Conservation (phyloP, 92 coral and sea anemone species). For the Muricea muricata region DNA sequence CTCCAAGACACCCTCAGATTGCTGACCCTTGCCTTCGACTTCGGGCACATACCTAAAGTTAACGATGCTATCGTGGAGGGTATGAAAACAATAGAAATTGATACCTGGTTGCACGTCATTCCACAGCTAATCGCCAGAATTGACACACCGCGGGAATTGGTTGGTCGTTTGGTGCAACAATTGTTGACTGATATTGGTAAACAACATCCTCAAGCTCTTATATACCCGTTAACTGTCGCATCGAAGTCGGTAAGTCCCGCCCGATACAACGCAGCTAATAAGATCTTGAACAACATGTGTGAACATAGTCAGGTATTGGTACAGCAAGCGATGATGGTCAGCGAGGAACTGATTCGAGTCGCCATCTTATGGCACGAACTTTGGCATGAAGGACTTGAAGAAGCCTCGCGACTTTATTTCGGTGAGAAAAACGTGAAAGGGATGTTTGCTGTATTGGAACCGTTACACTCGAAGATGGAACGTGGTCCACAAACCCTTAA, state of each 20-base stretch:
- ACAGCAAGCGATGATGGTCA: conserved; percentile 97
- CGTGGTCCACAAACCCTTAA: conserved; percentile 98
- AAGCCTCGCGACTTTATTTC: conserved; percentile 94
- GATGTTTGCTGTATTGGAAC: conserved; percentile 93
- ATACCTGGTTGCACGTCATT: conserved; percentile 94
- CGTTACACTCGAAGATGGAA: conserved; percentile 97
- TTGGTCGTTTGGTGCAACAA: conserved; percentile 92
- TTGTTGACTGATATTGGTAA: conserved; percentile 94
- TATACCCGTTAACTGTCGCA: conserved; percentile 96
- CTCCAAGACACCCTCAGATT: conserved; percentile 96
- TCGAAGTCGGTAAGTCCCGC: conserved; percentile 99
- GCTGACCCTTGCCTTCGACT: conserved; percentile 95
- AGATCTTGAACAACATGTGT: conserved; percentile 99
- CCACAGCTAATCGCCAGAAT: conserved; percentile 98
- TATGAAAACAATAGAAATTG: conserved; percentile 96
- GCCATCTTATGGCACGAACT: conserved; percentile 99
- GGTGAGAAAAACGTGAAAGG: conserved; percentile 99
- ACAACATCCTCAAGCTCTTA: conserved; percentile 78
- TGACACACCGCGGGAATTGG: conserved; percentile 96
- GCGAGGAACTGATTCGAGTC: conserved; percentile 96
- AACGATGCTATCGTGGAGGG: conserved; percentile 98
- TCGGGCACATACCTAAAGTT: conserved; percentile 90
- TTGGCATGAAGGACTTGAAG: conserved; percentile 99
- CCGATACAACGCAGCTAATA: conserved; percentile 94
- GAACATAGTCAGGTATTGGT: conserved; percentile 97